Evolutionary conservation across 2,888 invertebrate species (phyloP), one percentile per base, ranked within the genome.

Genomic region (Trissoscelio sp.): DNA sequence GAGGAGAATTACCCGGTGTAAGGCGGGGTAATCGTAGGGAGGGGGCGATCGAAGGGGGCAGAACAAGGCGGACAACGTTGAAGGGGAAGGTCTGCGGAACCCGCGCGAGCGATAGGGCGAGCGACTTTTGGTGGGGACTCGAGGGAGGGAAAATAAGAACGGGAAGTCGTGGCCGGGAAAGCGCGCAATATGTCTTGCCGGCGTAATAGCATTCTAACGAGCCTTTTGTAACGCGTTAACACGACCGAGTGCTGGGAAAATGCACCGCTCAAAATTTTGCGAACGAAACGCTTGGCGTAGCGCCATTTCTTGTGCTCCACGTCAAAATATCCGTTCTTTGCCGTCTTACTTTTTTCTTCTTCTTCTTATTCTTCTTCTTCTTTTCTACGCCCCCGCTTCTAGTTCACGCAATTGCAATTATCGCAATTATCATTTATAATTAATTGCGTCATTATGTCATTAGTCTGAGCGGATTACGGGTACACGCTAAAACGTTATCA

Each of bases 51-150:
- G 66, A 34, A 48, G 42, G 39, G 57, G 22, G 44, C 14, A 51
- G 60, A 77, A 86, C 86, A 84, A 86, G 86, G 75, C 85, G 85
- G 83, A 72, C 85, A 86, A 86, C 87, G 87, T 86, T 83, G 85
- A 87, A 85, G 84, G 85, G 80, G 69, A 86, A 83, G 81, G 73
- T 72, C 78, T 75, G 79, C 34, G 24, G 53, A 80, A 83, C 80
- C 78, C 66, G 69, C 48, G 80, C 42, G 48, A 39, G 51, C 66
- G 48, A 67, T 58, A 48, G 67, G 73, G 58, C 46, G 48, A 42
- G 48, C 37, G 42, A 46, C 48, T 48, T 37, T 3, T 37, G n/a
- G n/a, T n/a, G n/a, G 53, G 5, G 46, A 48, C 62, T 16, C 18
- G 46, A 73, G 70, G 66, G 72, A 67, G 62, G 20, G 44, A 75